phyloP scores from a whole-genome alignment of 2,113 vertebrate species.

The Chauna torquata region DNA sequence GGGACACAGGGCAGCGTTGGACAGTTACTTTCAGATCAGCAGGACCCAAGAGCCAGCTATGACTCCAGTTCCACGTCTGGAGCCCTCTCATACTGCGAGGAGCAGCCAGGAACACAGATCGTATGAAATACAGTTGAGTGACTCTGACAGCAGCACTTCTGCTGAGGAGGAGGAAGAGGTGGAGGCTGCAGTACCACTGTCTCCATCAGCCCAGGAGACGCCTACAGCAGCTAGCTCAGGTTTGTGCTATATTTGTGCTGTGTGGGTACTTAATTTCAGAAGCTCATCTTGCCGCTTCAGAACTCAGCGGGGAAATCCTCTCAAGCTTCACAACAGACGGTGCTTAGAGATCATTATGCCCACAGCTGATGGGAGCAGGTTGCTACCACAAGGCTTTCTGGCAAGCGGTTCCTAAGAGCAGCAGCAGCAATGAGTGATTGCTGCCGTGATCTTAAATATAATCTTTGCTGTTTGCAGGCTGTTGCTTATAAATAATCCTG shows the following conservation, averaged over 20 bases:
- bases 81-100: neutral
- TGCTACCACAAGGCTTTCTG: constrained; percentile 1
- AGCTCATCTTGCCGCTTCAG: neutral
- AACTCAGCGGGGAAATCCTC: neutral
- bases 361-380: neutral
- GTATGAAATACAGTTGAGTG: constrained; percentile 73
- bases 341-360: neutral
- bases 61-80: constrained; percentile 23
- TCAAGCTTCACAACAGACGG: neutral
- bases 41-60: constrained; percentile 66
- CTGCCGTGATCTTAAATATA: neutral
- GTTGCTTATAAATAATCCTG: neutral
- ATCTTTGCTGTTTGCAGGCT: neutral
- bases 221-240: neutral
- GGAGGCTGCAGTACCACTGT: neutral
- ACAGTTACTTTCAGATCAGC: constrained; percentile 81
- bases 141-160: constrained; percentile 71
- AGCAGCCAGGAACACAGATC: constrained; percentile 65
- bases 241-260: constrained; percentile 2
- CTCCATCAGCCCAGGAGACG: neutral
- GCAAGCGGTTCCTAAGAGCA: neutral
- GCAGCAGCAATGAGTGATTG: neutral
- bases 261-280: neutral
- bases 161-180: constrained; percentile 57
- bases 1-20: constrained; percentile 65